Conservation (phyloP, 2,888 invertebrate species). For the Dolichomitus sp. region DNA sequence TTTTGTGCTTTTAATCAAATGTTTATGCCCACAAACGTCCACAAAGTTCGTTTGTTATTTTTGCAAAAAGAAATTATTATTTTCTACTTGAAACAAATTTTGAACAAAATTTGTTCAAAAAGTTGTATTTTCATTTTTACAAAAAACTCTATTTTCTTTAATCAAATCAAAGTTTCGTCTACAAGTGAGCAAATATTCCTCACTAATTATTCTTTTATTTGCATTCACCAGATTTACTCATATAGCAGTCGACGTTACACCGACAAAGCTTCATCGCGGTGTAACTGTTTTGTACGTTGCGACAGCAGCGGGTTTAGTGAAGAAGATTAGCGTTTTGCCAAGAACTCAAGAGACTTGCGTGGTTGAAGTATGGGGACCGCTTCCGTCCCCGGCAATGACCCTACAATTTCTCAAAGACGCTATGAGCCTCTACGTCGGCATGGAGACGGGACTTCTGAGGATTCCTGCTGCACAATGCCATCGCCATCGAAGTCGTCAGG, state of each 20-base stretch:
- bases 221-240: conserved; percentile 88
- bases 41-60: too few relatives aligned
- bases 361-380: conserved; percentile 94
- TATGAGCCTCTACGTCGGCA: conserved; percentile 87
- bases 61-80: too few relatives aligned
- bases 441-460: conserved; percentile 79
- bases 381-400: conserved; percentile 88
- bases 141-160: too few relatives aligned
- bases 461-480: conserved; percentile 93
- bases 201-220: not conserved
- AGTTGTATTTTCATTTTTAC: too few relatives aligned
- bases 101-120: too few relatives aligned
- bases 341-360: conserved; percentile 92
- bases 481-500: conserved; percentile 90
- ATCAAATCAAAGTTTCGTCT: too few relatives aligned
- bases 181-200: not conserved
- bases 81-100: too few relatives aligned
- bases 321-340: conserved; percentile 93
- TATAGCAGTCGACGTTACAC: conserved; percentile 93
- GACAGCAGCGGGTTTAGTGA: conserved; percentile 91
- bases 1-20: too few relatives aligned
- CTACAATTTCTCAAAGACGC: conserved; percentile 94
- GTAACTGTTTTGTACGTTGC: conserved; percentile 94
- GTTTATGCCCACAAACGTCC: too few relatives aligned
- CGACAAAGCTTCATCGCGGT: conserved; percentile 90